A percentile compares a stretch with the other conserved stretches of the same genome.
These are phyloP conservation scores for Meriones psammophilus DNA, from an alignment of 2,797 vertebrate species.

Conservation along the genomic window DNA sequence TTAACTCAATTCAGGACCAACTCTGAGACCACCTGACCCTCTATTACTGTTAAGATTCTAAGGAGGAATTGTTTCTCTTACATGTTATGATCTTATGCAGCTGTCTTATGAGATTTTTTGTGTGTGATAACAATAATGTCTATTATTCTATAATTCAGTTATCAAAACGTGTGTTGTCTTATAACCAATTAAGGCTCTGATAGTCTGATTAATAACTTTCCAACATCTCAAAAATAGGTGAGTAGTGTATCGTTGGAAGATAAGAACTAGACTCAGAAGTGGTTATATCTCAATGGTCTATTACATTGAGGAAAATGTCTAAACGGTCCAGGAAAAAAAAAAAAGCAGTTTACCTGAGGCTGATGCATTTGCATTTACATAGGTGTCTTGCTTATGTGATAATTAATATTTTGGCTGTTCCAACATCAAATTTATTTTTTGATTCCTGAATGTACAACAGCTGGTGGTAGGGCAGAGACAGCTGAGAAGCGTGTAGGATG, in stretches of 20 bases:
- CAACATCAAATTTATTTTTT: conserved; percentile 55
- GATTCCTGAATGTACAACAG: conserved; percentile 22
- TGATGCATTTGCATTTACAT: not conserved
- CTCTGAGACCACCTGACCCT: not conserved
- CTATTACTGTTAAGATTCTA: conserved; percentile 22
- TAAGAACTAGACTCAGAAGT: not conserved
- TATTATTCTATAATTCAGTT: conserved; percentile 49
- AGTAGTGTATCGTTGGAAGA: not conserved
- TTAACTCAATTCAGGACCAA: conserved; percentile 15
- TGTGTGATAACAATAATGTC: not conserved
- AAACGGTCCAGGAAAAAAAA: not conserved
- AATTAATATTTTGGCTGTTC: conserved; percentile 52
- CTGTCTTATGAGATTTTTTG: conserved; percentile 12
- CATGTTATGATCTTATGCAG: conserved; percentile 31
- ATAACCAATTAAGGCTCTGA: not conserved
- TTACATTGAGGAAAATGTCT: not conserved
- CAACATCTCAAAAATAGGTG: not conserved
- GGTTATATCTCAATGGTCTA: not conserved
- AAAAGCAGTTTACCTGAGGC: not conserved
- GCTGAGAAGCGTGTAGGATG: not conserved
- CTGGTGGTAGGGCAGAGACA: not conserved
- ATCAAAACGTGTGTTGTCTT: not conserved
- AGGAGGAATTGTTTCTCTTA: conserved; percentile 5
- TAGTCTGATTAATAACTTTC: conserved; percentile 21
- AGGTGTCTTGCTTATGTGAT: not conserved